A percentile compares a stretch with the other conserved stretches of the same genome.
Conservation (phyloP, 2,797 vertebrate genomes). For the Eupleurogrammus muticus region DNA sequence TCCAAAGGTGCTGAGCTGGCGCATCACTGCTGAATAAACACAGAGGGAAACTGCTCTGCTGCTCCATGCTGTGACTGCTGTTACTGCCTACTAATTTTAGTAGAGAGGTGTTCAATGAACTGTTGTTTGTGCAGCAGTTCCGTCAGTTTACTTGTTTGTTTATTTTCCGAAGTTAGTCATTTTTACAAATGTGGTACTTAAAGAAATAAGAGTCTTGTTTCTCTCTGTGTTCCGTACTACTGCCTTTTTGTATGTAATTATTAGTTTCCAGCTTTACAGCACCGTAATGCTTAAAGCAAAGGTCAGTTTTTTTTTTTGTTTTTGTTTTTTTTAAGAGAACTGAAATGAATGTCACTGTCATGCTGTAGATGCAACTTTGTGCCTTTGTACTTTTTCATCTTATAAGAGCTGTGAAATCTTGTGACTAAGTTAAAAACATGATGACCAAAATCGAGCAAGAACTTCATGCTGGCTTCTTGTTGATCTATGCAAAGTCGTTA, state of each 20-base stretch:
- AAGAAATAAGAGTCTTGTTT: not conserved
- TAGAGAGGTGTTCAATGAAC: slow-evolving; percentile 24
- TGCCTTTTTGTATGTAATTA: not conserved
- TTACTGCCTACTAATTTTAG: slow-evolving; percentile 29
- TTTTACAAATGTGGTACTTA: slow-evolving; percentile 34
- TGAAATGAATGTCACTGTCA: not conserved
- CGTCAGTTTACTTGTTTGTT: slow-evolving; percentile 18
- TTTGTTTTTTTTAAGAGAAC: slow-evolving; percentile 5
- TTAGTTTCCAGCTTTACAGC: not conserved
- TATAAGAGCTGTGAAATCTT: slow-evolving; percentile 20
- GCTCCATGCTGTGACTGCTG: slow-evolving; percentile 5
- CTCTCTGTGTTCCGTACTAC: slow-evolving; percentile 21
- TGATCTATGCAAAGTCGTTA: slow-evolving; percentile 6
- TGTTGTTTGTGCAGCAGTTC: slow-evolving; percentile 10
- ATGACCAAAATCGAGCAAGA: not conserved
- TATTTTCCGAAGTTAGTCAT: slow-evolving; percentile 3
- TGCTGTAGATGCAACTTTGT: slow-evolving; percentile 7
- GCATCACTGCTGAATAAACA: slow-evolving; percentile 30
- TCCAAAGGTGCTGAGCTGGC: slow-evolving; percentile 16
- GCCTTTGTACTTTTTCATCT: slow-evolving; percentile 18
- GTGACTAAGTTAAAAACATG: not conserved
- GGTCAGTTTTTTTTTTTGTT: not conserved
- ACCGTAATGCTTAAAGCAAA: not conserved
- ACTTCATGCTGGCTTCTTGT: not conserved
- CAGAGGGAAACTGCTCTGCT: slow-evolving; percentile 7